Percentiles rank a stretch among this genome's conserved stretches.
Conservation (phyloP, 2,797 vertebrate genomes). For the Anolis apletophallus region DNA sequence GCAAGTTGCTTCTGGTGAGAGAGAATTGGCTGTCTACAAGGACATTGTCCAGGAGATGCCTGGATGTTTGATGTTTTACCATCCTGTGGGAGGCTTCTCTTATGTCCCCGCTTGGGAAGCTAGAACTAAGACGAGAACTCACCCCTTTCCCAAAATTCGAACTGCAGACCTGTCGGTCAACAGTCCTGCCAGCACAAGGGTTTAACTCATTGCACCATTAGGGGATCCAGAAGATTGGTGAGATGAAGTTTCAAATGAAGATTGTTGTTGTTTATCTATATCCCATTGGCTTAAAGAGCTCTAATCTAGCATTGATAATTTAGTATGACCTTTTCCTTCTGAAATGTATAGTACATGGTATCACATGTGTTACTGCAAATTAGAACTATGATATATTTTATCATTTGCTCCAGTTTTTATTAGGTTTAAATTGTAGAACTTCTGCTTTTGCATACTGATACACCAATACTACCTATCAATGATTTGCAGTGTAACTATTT, state of each 20-base stretch:
- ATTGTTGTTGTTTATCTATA: too few species aligned
- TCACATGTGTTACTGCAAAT: not conserved
- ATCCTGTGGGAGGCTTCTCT: too few species aligned
- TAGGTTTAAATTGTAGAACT: not conserved
- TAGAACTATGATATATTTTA: not conserved
- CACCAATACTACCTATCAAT: slow-evolving; percentile 6
- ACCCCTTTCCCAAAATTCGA: too few species aligned
- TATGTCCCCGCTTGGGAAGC: too few species aligned
- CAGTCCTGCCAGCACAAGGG: too few species aligned
- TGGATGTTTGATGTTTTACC: too few species aligned
- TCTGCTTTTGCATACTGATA: fast-evolving
- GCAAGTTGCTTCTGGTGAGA: too few species aligned
- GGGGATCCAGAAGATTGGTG: not conserved
- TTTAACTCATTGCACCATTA: too few species aligned
- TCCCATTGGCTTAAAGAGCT: not conserved
- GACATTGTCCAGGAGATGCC: too few species aligned
- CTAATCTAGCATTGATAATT: not conserved
- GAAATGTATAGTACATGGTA: not conserved
- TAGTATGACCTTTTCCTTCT: not conserved
- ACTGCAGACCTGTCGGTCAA: too few species aligned
- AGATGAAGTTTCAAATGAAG: not conserved
- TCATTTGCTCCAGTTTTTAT: not conserved
- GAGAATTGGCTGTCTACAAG: too few species aligned
- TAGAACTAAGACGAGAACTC: too few species aligned
- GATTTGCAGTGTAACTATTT: not conserved